Conservation (phyloP, 1,140 invertebrate genomes). For the Apolygus lucorum region DNA sequence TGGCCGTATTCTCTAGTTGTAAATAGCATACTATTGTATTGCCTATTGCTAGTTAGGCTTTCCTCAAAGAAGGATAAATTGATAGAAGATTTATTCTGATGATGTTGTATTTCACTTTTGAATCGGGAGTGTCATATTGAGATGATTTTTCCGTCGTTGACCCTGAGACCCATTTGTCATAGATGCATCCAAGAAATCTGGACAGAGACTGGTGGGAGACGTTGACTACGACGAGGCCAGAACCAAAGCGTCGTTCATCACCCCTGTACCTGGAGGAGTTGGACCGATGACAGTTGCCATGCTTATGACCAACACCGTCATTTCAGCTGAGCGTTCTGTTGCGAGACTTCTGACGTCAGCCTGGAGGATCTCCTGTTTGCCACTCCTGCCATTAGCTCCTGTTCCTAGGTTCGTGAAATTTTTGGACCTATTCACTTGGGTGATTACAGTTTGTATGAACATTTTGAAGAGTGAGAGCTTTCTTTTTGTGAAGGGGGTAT, state of each 20-base stretch:
- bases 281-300: constrained; percentile 98
- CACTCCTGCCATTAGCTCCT: constrained; percentile 50
- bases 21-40: too few species aligned
- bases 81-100: too few species aligned
- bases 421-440: background rate
- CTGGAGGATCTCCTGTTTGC: constrained; percentile 58
- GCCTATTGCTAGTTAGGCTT: too few species aligned
- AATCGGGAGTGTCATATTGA: too few species aligned
- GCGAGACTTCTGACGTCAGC: constrained; percentile 43
- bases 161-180: too few species aligned
- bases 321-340: constrained; percentile 61
- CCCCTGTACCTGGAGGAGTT: constrained; percentile 96
- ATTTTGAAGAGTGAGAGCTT: too few species aligned
- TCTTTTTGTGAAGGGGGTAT: too few species aligned
- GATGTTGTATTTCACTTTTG: too few species aligned
- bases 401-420: constrained; percentile 54
- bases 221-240: constrained; percentile 77
- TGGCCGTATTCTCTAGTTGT: too few species aligned
- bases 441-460: too few species aligned
- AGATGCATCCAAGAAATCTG: constrained; percentile 78
- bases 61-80: too few species aligned
- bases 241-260: constrained; percentile 76
- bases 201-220: constrained; percentile 86
- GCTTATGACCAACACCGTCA: constrained; percentile 91
- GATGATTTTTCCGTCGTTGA: too few species aligned